Conservation (phyloP, 2,113 vertebrate species). For the Cebidichthys violaceus region DNA sequence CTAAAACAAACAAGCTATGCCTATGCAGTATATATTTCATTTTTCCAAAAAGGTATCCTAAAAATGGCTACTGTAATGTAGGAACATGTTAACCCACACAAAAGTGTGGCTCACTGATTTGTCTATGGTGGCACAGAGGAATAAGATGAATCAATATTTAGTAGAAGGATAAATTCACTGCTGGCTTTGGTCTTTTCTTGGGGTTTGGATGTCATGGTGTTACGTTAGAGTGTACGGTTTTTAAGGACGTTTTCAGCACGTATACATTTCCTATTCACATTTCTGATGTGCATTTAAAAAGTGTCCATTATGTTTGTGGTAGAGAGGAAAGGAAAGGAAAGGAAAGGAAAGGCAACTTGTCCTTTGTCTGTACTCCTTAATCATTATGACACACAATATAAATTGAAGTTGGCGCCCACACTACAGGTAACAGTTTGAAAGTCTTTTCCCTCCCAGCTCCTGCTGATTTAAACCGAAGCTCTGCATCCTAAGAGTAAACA, state of each 20-base stretch:
- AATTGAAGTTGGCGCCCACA: not conserved
- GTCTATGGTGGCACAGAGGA: not conserved
- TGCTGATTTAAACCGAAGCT: conserved; percentile 17
- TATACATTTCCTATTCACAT: not conserved
- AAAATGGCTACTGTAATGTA: not conserved
- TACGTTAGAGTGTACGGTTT: not conserved
- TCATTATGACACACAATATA: not conserved
- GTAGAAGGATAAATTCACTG: not conserved
- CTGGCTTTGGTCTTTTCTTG: not conserved
- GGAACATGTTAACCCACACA: not conserved
- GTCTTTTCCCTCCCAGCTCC: not conserved
- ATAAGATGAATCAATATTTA: not conserved
- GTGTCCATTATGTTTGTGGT: not conserved
- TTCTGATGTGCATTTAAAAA: not conserved
- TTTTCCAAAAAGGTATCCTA: not conserved
- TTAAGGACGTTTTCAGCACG: not conserved
- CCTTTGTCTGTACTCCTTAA: not conserved
- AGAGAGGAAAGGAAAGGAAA: not conserved
- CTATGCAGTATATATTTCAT: not conserved
- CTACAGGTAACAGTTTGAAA: conserved; percentile 6
- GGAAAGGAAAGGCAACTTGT: not conserved
- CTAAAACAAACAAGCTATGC: not conserved
- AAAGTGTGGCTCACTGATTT: not conserved
- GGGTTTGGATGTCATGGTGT: not conserved
- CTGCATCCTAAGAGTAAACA: conserved; percentile 15